A percentile compares a stretch with the other conserved stretches of the same genome.
Conservation (phyloP, 2,888 invertebrate species). For the Pandemis corylana region DNA sequence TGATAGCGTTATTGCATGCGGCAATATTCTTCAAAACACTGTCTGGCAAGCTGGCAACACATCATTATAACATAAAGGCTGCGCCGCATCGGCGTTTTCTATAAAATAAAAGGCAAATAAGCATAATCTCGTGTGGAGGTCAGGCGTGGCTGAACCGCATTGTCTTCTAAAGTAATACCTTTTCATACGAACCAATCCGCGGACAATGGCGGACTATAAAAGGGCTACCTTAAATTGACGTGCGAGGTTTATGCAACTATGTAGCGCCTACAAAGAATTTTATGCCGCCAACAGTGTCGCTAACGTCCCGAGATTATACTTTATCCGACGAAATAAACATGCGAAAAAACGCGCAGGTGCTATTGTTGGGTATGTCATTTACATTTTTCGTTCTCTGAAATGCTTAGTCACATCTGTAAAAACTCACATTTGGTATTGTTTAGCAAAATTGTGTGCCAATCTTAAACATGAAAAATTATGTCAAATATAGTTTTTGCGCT, state of each 20-base stretch:
- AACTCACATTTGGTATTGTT: no score
- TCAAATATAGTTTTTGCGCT: no score
- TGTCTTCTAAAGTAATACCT: constrained; percentile 61
- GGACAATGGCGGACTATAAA: constrained; percentile 51
- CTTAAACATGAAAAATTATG: no score
- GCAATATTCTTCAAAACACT: constrained; percentile 1
- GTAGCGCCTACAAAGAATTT: constrained; percentile 48
- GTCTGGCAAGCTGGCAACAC: constrained; percentile 16
- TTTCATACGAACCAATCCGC: constrained; percentile 58
- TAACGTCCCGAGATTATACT: not conserved
- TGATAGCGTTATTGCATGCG: not conserved
- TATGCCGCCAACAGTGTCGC: constrained; percentile 40
- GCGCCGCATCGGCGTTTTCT: constrained; percentile 55
- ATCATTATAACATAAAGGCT: constrained; percentile 35
- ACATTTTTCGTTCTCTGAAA: not conserved
- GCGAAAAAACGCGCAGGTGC: not conserved
- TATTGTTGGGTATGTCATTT: not conserved
- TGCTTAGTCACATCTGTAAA: no score
- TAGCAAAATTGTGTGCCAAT: no score
- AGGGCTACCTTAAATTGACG: constrained; percentile 65
- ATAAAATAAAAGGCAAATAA: constrained; percentile 75
- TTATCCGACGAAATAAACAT: not conserved
- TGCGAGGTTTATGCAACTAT: constrained; percentile 65
- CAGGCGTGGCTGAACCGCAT: constrained; percentile 70
- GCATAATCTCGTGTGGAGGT: constrained; percentile 67